Evolutionary conservation across 2,113 vertebrate genomes (phyloP), one percentile per base, ranked within the genome.

Genomic region (Ahaetulla prasina): DNA sequence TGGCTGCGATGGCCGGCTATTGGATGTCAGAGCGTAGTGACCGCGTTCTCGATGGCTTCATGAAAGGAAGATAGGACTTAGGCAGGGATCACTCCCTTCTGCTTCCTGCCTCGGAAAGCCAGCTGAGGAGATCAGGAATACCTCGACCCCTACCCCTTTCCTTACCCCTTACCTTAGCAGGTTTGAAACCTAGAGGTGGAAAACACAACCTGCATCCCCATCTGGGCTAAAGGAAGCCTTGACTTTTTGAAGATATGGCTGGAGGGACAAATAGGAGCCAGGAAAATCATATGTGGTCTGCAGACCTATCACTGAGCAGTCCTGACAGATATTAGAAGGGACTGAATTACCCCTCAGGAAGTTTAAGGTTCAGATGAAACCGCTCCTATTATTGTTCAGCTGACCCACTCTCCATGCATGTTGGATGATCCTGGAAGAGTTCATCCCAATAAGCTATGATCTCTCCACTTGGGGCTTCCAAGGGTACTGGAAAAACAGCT

Each of bases 11-110:
- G 98, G 99, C 99, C 0, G 99, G 99, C 90, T 99, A 99, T 96
- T 99, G 99, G 99, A 97, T 99, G 88, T 99, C 99, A 0, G 99
- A 99, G 94, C 99, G 98, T 91, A 99, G 99, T 2, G 99, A 99
- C 96, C 98, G 98, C 0, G 98, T 99, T 97, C 98, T 99, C 2
- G 99, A 99, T 0, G 99, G 99, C 87, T 98, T 99, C 95, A 98
- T 99, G 95, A 99, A 99, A 97, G 99, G 99, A 93, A 98, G 98
- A 98, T 98, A 98, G 96, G 91, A 92, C 43, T n/a, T 87, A 95
- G 93, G 87, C 47, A 49, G 14, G 53, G 50, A 49, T 4, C 52
- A 3, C 85, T 50, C 91, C 50, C 80, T 89, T 35, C n/a, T 20
- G 87, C 80, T 68, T 87, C 74, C 94, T 45, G 47, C 30, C 35